phyloP scores from a whole-genome alignment of 92 coral and sea anemone genomes.

The Heliopora coerulea region DNA sequence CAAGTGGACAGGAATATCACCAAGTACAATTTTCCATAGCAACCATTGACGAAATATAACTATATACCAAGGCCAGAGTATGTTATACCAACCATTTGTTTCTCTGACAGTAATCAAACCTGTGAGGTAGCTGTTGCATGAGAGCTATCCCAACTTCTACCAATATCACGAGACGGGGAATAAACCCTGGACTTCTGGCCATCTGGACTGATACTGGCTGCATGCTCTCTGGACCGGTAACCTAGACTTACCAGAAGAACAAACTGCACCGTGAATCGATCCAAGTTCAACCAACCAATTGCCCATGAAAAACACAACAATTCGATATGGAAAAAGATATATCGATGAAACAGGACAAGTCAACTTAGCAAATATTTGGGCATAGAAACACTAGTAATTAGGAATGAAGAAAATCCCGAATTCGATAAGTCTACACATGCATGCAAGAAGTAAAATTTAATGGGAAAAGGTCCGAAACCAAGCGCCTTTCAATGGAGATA shows the following conservation, averaged over 20 bases:
- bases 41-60: constrained; percentile 28
- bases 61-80: constrained; percentile 33
- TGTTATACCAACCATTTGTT: constrained; percentile 4
- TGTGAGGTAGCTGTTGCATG: background rate
- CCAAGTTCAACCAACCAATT: constrained; percentile 27
- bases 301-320: constrained; percentile 11
- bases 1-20: constrained; percentile 8
- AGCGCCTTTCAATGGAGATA: constrained; percentile 50
- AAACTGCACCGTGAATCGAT: constrained; percentile 31
- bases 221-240: background rate
- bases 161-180: constrained; percentile 6
- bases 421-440: constrained; percentile 27
- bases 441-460: constrained; percentile 45
- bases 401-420: constrained; percentile 30
- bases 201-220: background rate
- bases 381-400: constrained; percentile 29
- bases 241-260: background rate
- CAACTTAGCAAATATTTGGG: constrained; percentile 29
- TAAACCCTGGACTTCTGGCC: background rate
- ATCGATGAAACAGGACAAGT: background rate
- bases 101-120: background rate
- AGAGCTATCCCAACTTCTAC: background rate
- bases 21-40: constrained; percentile 29
- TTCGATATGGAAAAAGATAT: constrained; percentile 5
- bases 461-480: constrained; percentile 47